Evolutionary conservation across 2,888 invertebrate genomes (phyloP).

Genomic region (Pteria penguin): DNA sequence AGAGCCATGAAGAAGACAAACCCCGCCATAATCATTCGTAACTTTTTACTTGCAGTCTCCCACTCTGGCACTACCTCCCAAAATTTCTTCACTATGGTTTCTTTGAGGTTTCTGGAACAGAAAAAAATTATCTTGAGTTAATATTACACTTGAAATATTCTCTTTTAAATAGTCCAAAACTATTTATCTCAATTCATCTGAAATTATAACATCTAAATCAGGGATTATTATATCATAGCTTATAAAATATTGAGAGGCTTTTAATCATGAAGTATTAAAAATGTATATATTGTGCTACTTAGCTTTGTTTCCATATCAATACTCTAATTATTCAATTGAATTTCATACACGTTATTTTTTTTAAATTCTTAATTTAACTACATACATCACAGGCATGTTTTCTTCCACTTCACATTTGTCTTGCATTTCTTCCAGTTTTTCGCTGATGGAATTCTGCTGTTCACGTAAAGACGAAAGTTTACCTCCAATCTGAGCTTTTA

Average conservation of each 20-base stretch:
- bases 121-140: neutral
- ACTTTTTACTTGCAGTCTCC: slow-evolving; percentile 59
- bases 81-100: slow-evolving; percentile 52
- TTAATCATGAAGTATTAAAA: too few species aligned
- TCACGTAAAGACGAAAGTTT: slow-evolving; percentile 68
- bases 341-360: too few species aligned
- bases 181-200: too few species aligned
- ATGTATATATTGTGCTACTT: too few species aligned
- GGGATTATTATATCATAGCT: too few species aligned
- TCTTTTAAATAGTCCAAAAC: too few species aligned
- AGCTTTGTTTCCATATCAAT: too few species aligned
- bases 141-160: too few species aligned
- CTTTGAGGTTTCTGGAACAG: slow-evolving; percentile 57
- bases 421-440: slow-evolving; percentile 69
- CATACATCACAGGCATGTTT: slow-evolving; percentile 12
- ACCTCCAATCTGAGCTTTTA: slow-evolving; percentile 66
- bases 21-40: slow-evolving; percentile 65
- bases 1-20: slow-evolving; percentile 66
- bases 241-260: too few species aligned
- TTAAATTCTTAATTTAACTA: neutral
- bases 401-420: slow-evolving; percentile 63
- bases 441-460: slow-evolving; percentile 70
- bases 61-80: slow-evolving; percentile 59
- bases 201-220: too few species aligned
- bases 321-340: too few species aligned